Base-by-base conservation (phyloP, 2,113 vertebrate genomes). In the Zapus hudsonius region DNA sequence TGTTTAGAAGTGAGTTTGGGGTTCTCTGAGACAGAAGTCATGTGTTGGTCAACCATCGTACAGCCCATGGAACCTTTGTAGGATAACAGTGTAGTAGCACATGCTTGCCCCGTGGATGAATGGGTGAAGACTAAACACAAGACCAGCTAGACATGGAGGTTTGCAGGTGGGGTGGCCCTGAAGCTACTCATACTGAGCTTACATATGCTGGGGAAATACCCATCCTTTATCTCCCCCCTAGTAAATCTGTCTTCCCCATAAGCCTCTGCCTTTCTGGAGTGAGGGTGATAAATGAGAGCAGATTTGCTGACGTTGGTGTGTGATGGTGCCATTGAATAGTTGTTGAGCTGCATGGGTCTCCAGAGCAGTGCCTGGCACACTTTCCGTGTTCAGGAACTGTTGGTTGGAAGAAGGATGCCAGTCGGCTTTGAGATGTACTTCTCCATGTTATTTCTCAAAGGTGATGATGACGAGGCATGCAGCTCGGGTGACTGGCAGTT, bases 21-120 rank as follows among this genome's bases (percentile, higher is more conserved):
- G 42, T 69, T 88, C 40, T 67, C 40, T 69, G 66, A 88, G 42
- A 88, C 40, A 70, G 40, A 63, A 93, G 84, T 84, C 20, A 33
- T 10, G 7, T 55, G n/a, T n/a, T n/a, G n/a, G n/a, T n/a, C n/a
- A n/a, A n/a, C n/a, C n/a, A n/a, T n/a, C n/a, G n/a, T n/a, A n/a
- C n/a, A n/a, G n/a, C n/a, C n/a, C n/a, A 29, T 20, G 29, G 61
- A 27, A 63, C 25, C 3, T 10, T 10, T 2, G 52, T 7, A 52
- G 52, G 52, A 7, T 52, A 52, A 52, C 52, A 29, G 61, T 27
- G 25, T 27, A 63, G 25, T 27, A 63, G 61, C 61, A 23, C 2
- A 25, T 27, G 3, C 17, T 61, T 10, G 25, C 25, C 23, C 61
- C 27, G 61, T 63, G 23, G 7, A 63, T 1, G 25, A 29, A 10